These are phyloP conservation scores for Hemicrepidius hirtus DNA, from an alignment of 2,888 invertebrate genomes.

Conservation along the genomic window DNA sequence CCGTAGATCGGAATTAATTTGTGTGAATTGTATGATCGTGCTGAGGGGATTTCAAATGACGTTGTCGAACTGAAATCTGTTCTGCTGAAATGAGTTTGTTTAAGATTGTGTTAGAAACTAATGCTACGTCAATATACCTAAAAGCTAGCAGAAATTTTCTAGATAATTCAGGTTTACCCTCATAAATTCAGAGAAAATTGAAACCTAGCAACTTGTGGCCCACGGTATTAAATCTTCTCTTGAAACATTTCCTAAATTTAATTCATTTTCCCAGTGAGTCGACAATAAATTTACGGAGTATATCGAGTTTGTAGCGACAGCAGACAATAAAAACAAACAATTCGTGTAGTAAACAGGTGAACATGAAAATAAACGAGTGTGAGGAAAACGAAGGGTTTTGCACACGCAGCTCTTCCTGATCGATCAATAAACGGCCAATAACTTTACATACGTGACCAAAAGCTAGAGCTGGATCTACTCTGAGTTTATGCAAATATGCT, in stretches of 20 bases:
- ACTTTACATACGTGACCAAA: neutral
- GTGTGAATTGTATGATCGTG: neutral
- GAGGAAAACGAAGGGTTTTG: neutral
- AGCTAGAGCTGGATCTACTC: neutral
- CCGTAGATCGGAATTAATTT: slow-evolving; percentile 19
- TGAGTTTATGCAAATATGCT: slow-evolving; percentile 16
- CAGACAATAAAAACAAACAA: neutral
- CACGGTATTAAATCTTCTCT: no score
- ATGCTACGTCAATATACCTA: no score
- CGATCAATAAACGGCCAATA: slow-evolving; percentile 17
- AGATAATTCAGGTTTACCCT: no score
- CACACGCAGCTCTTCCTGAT: slow-evolving; percentile 2
- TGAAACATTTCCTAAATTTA: no score
- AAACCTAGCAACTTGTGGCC: no score
- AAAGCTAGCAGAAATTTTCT: no score
- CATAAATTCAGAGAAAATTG: no score
- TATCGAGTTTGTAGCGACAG: no score
- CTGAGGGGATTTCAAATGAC: slow-evolving; percentile 2
- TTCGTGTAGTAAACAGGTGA: neutral
- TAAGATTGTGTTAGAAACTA: no score
- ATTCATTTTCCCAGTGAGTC: no score
- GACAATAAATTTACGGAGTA: no score
- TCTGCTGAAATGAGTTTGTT: no score
- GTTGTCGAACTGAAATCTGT: neutral
- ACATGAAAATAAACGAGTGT: neutral